Evolutionary conservation across 2,797 vertebrate species (phyloP).

Genomic region (Decapterus maruadsi): DNA sequence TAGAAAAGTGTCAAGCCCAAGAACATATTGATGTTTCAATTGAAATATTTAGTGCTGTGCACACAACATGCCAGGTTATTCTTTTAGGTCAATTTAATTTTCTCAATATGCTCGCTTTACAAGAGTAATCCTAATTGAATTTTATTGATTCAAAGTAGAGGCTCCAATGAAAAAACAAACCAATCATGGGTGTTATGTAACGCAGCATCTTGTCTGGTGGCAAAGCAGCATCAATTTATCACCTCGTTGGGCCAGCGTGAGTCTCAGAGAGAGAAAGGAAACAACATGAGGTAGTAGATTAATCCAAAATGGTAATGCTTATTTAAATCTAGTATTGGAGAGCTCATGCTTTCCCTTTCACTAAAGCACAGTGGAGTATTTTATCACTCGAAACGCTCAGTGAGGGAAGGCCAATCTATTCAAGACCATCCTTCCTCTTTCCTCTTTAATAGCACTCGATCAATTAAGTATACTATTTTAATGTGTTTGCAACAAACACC

Average conservation of each 20-base stretch:
- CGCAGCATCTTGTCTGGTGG: conserved; percentile 60
- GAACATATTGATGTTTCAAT: conserved; percentile 56
- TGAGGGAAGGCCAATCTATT: conserved; percentile 10
- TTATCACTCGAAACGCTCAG: not conserved
- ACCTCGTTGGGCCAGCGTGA: conserved; percentile 42
- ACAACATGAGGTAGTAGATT: conserved; percentile 41
- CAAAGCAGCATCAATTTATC: conserved; percentile 67
- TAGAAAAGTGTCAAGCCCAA: conserved; percentile 41
- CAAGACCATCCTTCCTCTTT: not conserved
- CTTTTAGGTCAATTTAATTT: conserved; percentile 66
- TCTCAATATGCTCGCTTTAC: conserved; percentile 62
- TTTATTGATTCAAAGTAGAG: conserved; percentile 70
- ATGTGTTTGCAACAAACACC: conserved; percentile 29
- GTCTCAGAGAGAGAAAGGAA: conserved; percentile 48
- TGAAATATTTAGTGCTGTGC: conserved; percentile 41
- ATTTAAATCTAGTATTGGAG: conserved; percentile 42
- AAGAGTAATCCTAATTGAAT: conserved; percentile 70
- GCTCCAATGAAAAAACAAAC: conserved; percentile 59
- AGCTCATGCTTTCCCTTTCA: conserved; percentile 7
- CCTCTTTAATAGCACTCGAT: not conserved
- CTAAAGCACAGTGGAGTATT: not conserved
- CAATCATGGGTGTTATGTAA: conserved; percentile 62
- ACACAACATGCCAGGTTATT: conserved; percentile 51
- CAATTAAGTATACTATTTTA: not conserved
- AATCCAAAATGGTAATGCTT: conserved; percentile 45